Base-by-base conservation (phyloP, 2,797 vertebrate species). In the Rousettus madagascariensis region DNA sequence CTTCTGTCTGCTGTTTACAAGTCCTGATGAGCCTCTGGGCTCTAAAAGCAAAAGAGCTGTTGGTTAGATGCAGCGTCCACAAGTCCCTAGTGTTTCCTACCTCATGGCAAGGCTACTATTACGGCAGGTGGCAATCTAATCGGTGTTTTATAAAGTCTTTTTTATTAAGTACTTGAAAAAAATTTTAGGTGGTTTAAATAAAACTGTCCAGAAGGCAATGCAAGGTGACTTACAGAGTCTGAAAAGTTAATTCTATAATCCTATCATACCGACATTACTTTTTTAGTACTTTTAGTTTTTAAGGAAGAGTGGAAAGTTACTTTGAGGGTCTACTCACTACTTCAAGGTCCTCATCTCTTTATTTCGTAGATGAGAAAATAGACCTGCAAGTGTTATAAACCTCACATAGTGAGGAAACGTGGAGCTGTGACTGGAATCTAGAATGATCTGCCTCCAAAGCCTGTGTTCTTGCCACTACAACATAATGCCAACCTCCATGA, bases 41-140 rank as follows among this genome's bases (percentile, higher is more conserved):
- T 97, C 97, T 97, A 86, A 96, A 97, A 97, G 85, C 90, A 97
- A 93, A 95, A 97, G 96, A 96, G 80, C 88, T 77, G 8, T 75
- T 92, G 95, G 97, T 97, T 97, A 97, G 87, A 88, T 41, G 65
- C 9, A 72, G 91, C 28, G 16, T 46, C 86, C 71, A 13, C 38
- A 87, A 71, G 36, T 0, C 5, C 63, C 63, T 28, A 24, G 49
- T 61, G 33, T 79, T 86, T 95, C 98, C 98, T 77, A 66, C 77
- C 5, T 55, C 88, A 33, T 3, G 61, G 78, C n/a, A 87, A 53
- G 49, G 68, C 51, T 95, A 53, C 22, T 53, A 91, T 15, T 15
- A 15, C 94, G 75, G 94, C 92, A 93, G 66, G 65, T 49, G 30
- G 79, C 49, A 78, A 87, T 55, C 38, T 66, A n/a, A 66, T 10